Percentiles rank a stretch among this genome's conserved stretches.
Conservation (phyloP, 53 echinoderm and acorn worm species). For the Holothuria leucospilota region DNA sequence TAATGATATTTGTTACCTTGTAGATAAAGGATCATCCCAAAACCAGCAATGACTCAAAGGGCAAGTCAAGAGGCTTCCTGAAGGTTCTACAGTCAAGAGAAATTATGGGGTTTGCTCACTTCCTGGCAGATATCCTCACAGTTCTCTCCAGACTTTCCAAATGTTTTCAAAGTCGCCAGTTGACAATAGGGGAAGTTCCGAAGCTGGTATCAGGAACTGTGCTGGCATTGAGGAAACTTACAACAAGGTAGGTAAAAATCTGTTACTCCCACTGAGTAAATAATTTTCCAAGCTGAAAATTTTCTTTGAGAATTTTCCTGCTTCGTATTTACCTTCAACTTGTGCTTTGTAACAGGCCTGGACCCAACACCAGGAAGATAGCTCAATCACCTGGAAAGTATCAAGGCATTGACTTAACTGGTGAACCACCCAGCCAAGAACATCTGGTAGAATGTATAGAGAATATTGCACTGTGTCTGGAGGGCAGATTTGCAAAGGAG, state of each 20-base stretch:
- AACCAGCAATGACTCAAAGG: slow-evolving; percentile 2
- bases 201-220: background rate
- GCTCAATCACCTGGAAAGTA: too few relatives aligned
- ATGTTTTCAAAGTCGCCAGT: background rate
- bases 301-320: background rate
- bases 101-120: slow-evolving; percentile 3
- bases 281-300: background rate
- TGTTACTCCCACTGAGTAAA: background rate
- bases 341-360: background rate
- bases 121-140: background rate
- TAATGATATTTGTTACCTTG: background rate
- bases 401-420: too few relatives aligned
- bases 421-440: background rate
- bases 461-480: too few relatives aligned
- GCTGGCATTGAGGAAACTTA: background rate
- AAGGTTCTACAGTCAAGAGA: background rate
- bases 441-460: background rate
- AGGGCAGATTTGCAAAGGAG: too few relatives aligned
- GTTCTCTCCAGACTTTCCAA: background rate
- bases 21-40: slow-evolving; percentile 19
- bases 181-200: background rate
- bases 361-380: too few relatives aligned
- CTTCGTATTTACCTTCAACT: background rate
- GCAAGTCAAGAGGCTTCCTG: slow-evolving; percentile 6
- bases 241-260: background rate